Conservation (phyloP, 2,797 vertebrate species). For the Buceros bicornis region DNA sequence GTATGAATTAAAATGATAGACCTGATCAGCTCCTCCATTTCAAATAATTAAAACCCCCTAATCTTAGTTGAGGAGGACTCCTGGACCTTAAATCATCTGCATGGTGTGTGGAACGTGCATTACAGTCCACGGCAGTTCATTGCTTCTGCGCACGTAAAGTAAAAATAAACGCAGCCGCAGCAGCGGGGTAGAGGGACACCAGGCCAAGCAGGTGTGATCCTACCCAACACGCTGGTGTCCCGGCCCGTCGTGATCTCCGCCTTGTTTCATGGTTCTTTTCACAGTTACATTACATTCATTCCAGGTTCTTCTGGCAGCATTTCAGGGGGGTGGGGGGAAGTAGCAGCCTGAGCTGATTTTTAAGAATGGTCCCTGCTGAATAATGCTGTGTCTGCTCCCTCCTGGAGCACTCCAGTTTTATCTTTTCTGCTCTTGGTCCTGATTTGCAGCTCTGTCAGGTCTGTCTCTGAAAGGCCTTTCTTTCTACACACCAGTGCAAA, state of each 20-base stretch:
- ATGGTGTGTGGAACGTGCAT: neutral
- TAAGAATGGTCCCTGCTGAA: neutral
- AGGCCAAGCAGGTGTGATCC: neutral
- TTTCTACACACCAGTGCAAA: neutral
- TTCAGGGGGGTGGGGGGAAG: neutral
- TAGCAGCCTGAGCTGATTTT: neutral
- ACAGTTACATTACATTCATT: neutral
- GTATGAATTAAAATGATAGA: neutral
- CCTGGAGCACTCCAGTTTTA: neutral
- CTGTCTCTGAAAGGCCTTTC: neutral
- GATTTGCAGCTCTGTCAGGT: neutral
- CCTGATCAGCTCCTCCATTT: neutral
- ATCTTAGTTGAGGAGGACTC: neutral
- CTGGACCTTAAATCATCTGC: neutral
- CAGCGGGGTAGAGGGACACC: neutral
- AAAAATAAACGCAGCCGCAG: neutral
- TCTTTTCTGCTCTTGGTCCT: neutral
- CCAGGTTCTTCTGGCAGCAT: neutral
- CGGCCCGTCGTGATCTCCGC: neutral
- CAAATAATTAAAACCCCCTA: neutral
- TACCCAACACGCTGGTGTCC: neutral
- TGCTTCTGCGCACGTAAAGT: neutral
- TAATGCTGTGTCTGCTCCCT: neutral
- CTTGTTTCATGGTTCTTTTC: neutral
- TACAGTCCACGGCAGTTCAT: neutral